Evolutionary conservation across 1,140 invertebrate species (phyloP).

Genomic region (Delia radicum): DNA sequence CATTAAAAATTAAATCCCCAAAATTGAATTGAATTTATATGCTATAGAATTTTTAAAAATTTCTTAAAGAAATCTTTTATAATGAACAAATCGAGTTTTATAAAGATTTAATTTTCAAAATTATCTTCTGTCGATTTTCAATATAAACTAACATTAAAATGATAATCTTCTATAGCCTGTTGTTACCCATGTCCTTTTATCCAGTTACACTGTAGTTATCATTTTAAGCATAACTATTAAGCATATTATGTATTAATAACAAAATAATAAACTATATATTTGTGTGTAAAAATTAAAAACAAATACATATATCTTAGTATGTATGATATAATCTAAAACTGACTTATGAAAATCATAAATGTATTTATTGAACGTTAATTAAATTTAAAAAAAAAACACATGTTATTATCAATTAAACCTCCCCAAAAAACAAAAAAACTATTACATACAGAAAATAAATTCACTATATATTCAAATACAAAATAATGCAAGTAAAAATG

Average conservation of each 20-base stretch:
- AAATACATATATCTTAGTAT: background rate
- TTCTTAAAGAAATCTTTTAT: too few species aligned
- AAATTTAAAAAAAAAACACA: constrained; percentile 4
- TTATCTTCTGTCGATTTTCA: too few species aligned
- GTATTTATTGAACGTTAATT: constrained; percentile 51
- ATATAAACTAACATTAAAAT: too few species aligned
- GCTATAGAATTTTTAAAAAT: too few species aligned
- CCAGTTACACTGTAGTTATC: background rate
- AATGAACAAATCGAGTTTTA: too few species aligned
- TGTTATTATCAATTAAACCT: constrained; percentile 25
- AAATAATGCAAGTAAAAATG: background rate
- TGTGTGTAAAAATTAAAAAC: background rate
- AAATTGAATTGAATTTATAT: too few species aligned
- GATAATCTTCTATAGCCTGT: too few species aligned
- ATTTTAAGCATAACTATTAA: background rate
- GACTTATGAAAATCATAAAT: constrained; percentile 31
- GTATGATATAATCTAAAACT: constrained; percentile 8
- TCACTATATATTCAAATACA: constrained; percentile 16
- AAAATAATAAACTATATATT: background rate
- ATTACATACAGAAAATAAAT: constrained; percentile 1
- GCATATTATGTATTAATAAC: background rate
- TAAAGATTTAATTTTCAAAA: too few species aligned
- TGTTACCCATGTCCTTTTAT: background rate
- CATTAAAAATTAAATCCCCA: too few species aligned
- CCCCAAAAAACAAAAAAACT: constrained; percentile 38